Conservation (phyloP, 2,888 invertebrate species). For the Volucella bombylans region DNA sequence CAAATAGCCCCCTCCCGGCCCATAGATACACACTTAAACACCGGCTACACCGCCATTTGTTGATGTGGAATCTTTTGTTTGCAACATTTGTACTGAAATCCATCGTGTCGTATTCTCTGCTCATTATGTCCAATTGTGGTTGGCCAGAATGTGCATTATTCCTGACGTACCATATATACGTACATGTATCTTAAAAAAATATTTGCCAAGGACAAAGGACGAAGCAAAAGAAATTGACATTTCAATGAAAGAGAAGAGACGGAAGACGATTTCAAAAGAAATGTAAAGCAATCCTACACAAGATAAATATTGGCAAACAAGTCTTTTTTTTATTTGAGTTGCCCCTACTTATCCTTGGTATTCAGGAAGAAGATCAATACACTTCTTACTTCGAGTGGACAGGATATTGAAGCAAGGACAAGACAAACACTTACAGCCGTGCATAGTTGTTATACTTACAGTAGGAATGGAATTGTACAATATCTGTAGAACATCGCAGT, state of each 20-base stretch:
- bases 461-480: conserved; percentile 9
- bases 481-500: conserved; percentile 25
- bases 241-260: conserved; percentile 15
- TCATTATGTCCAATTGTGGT: conserved; percentile 45
- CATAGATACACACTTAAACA: background rate
- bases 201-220: background rate
- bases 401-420: conserved; percentile 46
- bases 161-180: conserved; percentile 31
- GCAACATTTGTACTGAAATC: background rate
- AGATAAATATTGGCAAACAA: conserved; percentile 49
- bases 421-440: conserved; percentile 43
- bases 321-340: background rate
- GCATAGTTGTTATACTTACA: background rate
- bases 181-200: conserved; percentile 17
- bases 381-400: conserved; percentile 4
- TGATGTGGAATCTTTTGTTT: background rate
- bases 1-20: background rate
- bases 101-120: background rate
- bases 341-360: background rate
- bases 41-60: too few species aligned
- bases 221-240: background rate
- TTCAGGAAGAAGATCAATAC: conserved; percentile 46
- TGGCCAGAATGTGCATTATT: conserved; percentile 30
- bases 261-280: background rate
- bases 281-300: conserved; percentile 59